These are phyloP conservation scores for Gallinago paraguaiae DNA, from an alignment of 2,113 vertebrate genomes.

Conservation along the genomic window DNA sequence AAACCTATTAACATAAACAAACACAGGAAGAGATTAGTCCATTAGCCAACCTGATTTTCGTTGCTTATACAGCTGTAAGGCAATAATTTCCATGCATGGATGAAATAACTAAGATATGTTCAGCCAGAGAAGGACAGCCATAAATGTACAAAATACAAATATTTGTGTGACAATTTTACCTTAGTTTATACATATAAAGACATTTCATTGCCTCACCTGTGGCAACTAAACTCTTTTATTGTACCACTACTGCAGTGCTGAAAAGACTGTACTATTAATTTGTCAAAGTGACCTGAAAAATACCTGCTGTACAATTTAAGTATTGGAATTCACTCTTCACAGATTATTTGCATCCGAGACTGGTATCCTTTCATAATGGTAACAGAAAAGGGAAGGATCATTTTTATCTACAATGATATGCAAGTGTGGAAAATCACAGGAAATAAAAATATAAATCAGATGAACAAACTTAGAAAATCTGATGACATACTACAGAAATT, in stretches of 20 bases:
- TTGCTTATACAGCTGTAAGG: slow-evolving; percentile 31
- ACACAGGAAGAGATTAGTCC: neutral
- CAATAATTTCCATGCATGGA: neutral
- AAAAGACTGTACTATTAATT: neutral
- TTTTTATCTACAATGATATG: neutral
- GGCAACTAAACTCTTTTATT: neutral
- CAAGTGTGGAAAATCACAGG: neutral
- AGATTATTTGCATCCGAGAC: neutral
- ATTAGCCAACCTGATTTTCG: slow-evolving; percentile 19
- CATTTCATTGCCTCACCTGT: neutral
- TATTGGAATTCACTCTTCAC: neutral
- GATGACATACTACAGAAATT: neutral
- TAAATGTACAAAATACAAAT: neutral
- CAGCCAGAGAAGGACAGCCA: neutral
- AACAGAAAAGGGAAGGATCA: neutral
- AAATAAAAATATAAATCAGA: neutral
- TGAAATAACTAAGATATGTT: neutral
- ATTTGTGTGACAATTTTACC: neutral
- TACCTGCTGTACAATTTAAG: neutral
- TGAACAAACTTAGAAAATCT: neutral
- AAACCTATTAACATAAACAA: slow-evolving; percentile 29
- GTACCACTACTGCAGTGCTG: neutral
- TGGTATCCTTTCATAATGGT: neutral
- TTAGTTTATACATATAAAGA: neutral
- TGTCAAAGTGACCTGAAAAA: neutral